Evolutionary conservation across 2,113 vertebrate genomes (phyloP).

Genomic region (Ameiurus melas): DNA sequence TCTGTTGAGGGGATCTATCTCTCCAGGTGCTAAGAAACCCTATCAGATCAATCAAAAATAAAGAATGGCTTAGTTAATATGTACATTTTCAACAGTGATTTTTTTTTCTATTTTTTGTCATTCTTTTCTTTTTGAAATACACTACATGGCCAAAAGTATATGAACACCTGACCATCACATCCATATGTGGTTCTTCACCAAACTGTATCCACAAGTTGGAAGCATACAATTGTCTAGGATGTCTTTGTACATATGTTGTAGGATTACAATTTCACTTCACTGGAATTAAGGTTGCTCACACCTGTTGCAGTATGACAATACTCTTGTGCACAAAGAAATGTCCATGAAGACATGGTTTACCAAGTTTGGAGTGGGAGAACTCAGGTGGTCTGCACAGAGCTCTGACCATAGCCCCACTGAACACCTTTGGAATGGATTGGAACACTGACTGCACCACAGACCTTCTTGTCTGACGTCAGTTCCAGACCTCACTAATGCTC

Average conservation of each 20-base stretch:
- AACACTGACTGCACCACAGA: background rate
- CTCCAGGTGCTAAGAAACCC: constrained; percentile 95
- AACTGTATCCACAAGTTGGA: background rate
- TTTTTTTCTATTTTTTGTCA: background rate
- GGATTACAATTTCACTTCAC: background rate
- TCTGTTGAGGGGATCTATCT: constrained; percentile 93
- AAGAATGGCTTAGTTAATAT: background rate
- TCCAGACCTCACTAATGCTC: background rate
- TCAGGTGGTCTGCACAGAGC: background rate
- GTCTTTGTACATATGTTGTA: background rate
- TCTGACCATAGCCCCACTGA: background rate
- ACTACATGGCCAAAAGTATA: background rate
- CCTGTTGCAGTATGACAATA: background rate
- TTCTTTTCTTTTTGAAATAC: background rate
- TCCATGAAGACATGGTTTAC: background rate
- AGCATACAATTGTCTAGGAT: background rate
- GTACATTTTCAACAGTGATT: background rate
- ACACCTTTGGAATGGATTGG: background rate
- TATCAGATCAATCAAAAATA: constrained; percentile 53
- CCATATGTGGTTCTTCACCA: background rate
- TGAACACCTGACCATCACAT: background rate
- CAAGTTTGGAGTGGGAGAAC: background rate
- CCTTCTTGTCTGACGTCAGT: background rate
- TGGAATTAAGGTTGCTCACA: background rate
- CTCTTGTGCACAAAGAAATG: background rate